Evolutionary conservation across 2,888 invertebrate genomes (phyloP).

Genomic region (Cheilosia urbana): DNA sequence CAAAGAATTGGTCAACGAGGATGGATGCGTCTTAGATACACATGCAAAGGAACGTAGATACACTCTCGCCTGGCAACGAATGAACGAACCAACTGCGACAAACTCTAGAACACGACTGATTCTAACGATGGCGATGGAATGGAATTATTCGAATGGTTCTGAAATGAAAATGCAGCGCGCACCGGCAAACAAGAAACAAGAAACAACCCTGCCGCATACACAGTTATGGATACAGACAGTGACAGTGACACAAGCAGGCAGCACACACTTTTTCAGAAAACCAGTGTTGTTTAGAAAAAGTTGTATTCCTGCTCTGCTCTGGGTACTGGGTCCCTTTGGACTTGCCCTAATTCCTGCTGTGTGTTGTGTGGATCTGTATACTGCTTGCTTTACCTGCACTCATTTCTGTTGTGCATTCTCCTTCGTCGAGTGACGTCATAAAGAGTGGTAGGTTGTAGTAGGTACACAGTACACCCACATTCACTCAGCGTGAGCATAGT

Average conservation of each 20-base stretch:
- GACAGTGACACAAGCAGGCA: neutral
- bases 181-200: slow-evolving; percentile 39
- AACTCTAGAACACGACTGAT: slow-evolving; percentile 73
- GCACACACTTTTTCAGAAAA: neutral
- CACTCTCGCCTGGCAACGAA: slow-evolving; percentile 9
- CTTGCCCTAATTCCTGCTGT: slow-evolving; percentile 69
- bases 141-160: slow-evolving; percentile 49
- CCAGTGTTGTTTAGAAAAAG: slow-evolving; percentile 62
- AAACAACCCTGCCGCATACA: slow-evolving; percentile 58
- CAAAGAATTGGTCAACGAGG: slow-evolving; percentile 6
- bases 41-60: slow-evolving; percentile 47
- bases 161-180: slow-evolving; percentile 54
- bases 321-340: slow-evolving; percentile 59
- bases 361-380: slow-evolving; percentile 2
- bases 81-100: slow-evolving; percentile 52
- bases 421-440: slow-evolving; percentile 64
- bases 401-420: slow-evolving; percentile 36
- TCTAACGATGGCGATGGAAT: slow-evolving; percentile 63
- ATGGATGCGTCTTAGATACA: slow-evolving; percentile 44
- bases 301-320: slow-evolving; percentile 14
- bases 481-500: neutral
- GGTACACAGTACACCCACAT: slow-evolving; percentile 38
- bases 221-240: slow-evolving; percentile 1
- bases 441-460: neutral
- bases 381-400: neutral